Percentiles rank a stretch among this genome's conserved stretches.
These are phyloP conservation scores for Pseudomyrmex sp. DNA, from an alignment of 1,140 invertebrate genomes.

Conservation along the genomic window DNA sequence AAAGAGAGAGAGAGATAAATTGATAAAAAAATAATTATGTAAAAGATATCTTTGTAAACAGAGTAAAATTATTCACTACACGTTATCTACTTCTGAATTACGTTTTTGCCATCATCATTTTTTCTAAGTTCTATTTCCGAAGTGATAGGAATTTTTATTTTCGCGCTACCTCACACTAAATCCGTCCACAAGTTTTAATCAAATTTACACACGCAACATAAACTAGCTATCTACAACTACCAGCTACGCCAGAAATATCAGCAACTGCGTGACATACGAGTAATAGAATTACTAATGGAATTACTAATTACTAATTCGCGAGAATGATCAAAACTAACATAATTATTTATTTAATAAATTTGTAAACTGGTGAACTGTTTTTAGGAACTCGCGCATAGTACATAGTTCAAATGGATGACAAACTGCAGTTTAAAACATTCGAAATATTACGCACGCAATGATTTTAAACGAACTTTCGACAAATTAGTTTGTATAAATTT, in stretches of 20 bases:
- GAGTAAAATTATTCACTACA: constrained; percentile 14
- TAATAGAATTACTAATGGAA: not conserved
- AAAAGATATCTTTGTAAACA: not conserved
- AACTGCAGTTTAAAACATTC: too few species aligned
- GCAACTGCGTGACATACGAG: not conserved
- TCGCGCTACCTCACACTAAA: not conserved
- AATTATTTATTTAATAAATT: not conserved
- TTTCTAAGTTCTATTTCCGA: constrained; percentile 32
- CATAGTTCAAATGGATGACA: too few species aligned
- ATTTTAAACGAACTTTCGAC: not conserved
- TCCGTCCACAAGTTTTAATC: constrained; percentile 44
- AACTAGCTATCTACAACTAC: constrained; percentile 51
- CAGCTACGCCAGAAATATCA: constrained; percentile 41
- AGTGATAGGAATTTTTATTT: constrained; percentile 37
- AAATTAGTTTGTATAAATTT: not conserved
- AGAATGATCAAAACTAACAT: not conserved
- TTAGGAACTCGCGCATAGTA: not conserved
- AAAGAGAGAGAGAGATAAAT: not conserved
- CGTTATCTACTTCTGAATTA: not conserved
- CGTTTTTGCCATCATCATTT: constrained; percentile 4
- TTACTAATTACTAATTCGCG: not conserved
- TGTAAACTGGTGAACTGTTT: not conserved
- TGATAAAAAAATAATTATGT: constrained; percentile 3
- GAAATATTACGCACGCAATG: too few species aligned
- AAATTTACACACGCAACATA: constrained; percentile 47